phyloP scores from a whole-genome alignment of 2,797 vertebrate species.

The Xenops minutus region DNA sequence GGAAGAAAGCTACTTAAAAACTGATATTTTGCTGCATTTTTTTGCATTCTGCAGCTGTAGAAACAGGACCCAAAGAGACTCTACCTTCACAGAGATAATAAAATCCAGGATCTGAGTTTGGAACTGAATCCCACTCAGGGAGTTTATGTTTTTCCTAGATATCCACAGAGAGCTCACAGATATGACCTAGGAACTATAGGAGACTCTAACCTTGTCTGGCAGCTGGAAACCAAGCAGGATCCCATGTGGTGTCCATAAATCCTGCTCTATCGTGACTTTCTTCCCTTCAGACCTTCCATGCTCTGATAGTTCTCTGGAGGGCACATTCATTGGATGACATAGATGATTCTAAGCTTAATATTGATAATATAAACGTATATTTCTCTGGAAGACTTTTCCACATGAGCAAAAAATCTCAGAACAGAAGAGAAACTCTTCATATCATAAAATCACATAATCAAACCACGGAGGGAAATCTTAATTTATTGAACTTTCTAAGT shows the following conservation, averaged over 20 bases:
- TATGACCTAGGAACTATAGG: not conserved
- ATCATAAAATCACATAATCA: not conserved
- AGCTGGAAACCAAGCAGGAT: not conserved
- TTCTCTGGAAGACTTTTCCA: not conserved
- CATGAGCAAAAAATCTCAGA: not conserved
- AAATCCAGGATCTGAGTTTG: not conserved
- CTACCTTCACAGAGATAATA: not conserved
- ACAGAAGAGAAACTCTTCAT: not conserved
- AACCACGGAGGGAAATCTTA: not conserved
- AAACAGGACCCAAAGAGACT: not conserved
- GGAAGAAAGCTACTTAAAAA: not conserved
- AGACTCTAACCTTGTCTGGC: not conserved
- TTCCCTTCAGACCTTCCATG: not conserved
- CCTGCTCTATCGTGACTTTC: not conserved
- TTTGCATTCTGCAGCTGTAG: not conserved
- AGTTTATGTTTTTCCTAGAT: not conserved
- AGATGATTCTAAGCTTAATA: not conserved
- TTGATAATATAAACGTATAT: fast-evolving
- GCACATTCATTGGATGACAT: not conserved
- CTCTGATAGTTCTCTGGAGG: not conserved
- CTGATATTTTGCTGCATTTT: not conserved
- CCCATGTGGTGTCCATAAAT: too few species aligned
- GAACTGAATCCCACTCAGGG: not conserved
- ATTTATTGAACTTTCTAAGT: not conserved
- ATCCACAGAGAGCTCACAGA: not conserved